Base-by-base conservation (phyloP, 2,888 invertebrate genomes). In the Tubiluchus corallicola region DNA sequence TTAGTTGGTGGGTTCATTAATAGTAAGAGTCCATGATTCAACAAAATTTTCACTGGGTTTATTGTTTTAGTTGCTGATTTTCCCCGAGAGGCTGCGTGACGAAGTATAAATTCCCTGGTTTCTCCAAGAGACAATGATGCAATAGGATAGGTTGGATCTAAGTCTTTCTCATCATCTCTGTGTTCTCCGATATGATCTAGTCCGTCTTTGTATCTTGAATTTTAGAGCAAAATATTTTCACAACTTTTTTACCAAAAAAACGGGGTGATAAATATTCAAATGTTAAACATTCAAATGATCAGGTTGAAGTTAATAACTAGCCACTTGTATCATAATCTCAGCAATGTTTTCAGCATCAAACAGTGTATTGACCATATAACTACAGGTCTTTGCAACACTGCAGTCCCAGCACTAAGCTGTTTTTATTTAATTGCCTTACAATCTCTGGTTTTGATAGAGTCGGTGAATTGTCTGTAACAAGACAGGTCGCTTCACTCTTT, bases 1-100 rank as follows among this genome's bases (percentile, higher is more conserved):
- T 79, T 79, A 2, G 78, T 78, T 0, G 78, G 78, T 13, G 73
- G 70, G 56, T 77, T 75, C 77, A 79, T 78, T 45, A 77, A 54
- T 41, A 79, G 61, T 29, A 79, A 56, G 56, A 75, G 75, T 3
- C 79, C 77, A 57, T 76, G 72, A 51, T 74, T 70, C 53, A 79
- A 61, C 43, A 66, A 62, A 9, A 78, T 55, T 58, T 71, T 74
- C 16, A 62, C 37, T 15, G 20, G 20, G 17, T 45, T 13, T 18
- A 4, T 21, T 50, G 3, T 38, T 18, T 17, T 2, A 3, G 39
- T 42, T 2, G 43, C 15, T 3, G 21, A 17, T 38, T 69, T 59
- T 53, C 69, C 71, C 50, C 71, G 65, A 1, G 69, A 65, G 50
- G 74, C 71, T 49, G 65, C 68, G 52, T 77, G 77, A 56, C 70